Evolutionary conservation across 2,797 vertebrate species (phyloP).

Genomic region (Alauda arvensis): DNA sequence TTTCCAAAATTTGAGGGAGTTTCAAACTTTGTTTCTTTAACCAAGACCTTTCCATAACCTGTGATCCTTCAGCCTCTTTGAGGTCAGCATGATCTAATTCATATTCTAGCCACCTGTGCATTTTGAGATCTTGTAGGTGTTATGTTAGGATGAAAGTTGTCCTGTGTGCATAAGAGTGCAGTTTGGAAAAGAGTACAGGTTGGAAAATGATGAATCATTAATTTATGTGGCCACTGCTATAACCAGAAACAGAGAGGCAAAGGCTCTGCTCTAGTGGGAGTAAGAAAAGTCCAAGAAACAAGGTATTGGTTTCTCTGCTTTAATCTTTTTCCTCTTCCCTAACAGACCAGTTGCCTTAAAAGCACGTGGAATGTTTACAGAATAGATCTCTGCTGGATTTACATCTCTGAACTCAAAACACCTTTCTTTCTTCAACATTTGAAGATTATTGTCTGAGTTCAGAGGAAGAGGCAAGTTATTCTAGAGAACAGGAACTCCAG

Average conservation of each 20-base stretch:
- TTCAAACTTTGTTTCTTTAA: neutral
- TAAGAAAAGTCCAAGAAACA: neutral
- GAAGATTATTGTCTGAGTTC: neutral
- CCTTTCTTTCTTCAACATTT: neutral
- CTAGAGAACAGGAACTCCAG: neutral
- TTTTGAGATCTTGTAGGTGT: neutral
- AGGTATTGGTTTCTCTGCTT: neutral
- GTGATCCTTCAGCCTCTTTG: neutral
- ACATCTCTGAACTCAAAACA: neutral
- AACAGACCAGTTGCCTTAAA: neutral
- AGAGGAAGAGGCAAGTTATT: neutral
- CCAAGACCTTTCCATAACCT: neutral
- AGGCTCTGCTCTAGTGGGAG: neutral
- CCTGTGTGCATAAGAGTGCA: neutral
- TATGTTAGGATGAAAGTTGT: neutral
- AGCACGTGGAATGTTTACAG: neutral
- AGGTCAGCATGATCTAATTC: neutral
- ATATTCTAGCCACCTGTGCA: neutral
- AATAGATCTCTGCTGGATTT: neutral
- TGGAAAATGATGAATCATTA: neutral
- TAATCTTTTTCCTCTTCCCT: neutral
- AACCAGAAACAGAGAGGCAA: neutral
- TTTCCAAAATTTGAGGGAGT: neutral
- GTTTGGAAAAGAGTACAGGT: neutral
- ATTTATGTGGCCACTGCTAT: neutral